Base-by-base conservation (phyloP, 2,888 invertebrate genomes). In the Xanthia togata region DNA sequence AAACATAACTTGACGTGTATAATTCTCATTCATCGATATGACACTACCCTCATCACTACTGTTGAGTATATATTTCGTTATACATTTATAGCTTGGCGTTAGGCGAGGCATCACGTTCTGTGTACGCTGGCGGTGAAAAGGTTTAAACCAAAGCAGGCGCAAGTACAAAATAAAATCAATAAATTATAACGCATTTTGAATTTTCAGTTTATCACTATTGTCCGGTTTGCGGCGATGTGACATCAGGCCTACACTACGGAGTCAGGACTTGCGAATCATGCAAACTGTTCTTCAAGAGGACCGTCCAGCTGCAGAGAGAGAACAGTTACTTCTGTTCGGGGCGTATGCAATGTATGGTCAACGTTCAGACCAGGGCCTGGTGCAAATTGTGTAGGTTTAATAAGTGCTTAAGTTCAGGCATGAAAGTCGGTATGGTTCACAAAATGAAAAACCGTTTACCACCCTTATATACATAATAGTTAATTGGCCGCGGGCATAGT, bases 231-330 rank as follows among this genome's bases (percentile, higher is more conserved):
- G 89, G 90, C 0, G 94, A 94, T 73, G 62, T 74, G 0, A 84
- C 89, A 0, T 89, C 92, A 0, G 93, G 94, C 0, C 64, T 89
- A 0, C 93, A 94, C 76, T 94, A 94, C 84, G 94, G 94, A 0
- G 79, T 90, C 1, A 85, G 86, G 4, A 92, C 93, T 0, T 94
- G 94, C 73, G 93, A 94, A 72, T 93, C 94, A 0, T 94, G 94
- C 83, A 94, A 93, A 73, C 85, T 91, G 0, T 94, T 94, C 90
- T 94, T 94, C 87, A 93, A 93, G 76, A 85, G 94, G 12, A 91
- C 94, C 0, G 65, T 93, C 0, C 90, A 92, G 50, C 75, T 89
- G 38, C 82, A 90, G 4, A 93, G 91, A 44, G 85, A 90, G 0
- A n/a, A 79, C 0, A 78, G 82, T 0, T 95, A 94, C 73, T n/a